These are phyloP conservation scores for Deroplatys truncata DNA, from an alignment of 2,888 invertebrate genomes.

Conservation along the genomic window DNA sequence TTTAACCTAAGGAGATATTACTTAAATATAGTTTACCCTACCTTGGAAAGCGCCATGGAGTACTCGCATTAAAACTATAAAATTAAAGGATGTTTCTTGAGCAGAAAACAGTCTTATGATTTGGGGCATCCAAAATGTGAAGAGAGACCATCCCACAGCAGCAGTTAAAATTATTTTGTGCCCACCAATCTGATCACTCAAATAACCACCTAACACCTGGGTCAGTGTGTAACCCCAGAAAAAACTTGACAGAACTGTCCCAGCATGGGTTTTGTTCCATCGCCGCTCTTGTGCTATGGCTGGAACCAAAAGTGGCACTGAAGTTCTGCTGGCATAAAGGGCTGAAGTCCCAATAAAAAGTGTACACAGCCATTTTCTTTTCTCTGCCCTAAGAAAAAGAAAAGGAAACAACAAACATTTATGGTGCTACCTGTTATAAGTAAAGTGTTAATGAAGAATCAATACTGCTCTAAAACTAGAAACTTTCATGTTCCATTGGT, in stretches of 20 bases:
- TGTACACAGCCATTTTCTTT: constrained; percentile 55
- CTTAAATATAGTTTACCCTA: constrained; percentile 24
- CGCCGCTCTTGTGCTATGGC: constrained; percentile 58
- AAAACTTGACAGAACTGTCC: constrained; percentile 65
- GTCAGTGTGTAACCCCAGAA: constrained; percentile 73
- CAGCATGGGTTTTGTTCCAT: constrained; percentile 66
- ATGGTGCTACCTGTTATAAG: no score
- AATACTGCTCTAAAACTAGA: not conserved
- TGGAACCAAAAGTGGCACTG: constrained; percentile 61
- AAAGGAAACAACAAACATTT: constrained; percentile 7
- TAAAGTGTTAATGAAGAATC: not conserved
- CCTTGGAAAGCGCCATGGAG: constrained; percentile 63
- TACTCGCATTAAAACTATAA: constrained; percentile 57
- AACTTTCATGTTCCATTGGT: not conserved
- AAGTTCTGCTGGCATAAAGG: constrained; percentile 62
- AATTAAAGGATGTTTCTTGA: constrained; percentile 49
- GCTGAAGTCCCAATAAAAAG: constrained; percentile 60
- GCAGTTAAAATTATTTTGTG: constrained; percentile 59
- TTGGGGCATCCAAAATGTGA: constrained; percentile 55
- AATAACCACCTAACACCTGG: constrained; percentile 54
- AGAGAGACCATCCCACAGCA: constrained; percentile 55
- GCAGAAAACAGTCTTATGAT: constrained; percentile 48
- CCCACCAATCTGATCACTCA: constrained; percentile 59
- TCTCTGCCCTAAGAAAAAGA: constrained; percentile 46
- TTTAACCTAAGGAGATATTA: not conserved